Evolutionary conservation across 2,113 vertebrate species (phyloP), one percentile per base, ranked within the genome.

Genomic region (Raja brachyura): DNA sequence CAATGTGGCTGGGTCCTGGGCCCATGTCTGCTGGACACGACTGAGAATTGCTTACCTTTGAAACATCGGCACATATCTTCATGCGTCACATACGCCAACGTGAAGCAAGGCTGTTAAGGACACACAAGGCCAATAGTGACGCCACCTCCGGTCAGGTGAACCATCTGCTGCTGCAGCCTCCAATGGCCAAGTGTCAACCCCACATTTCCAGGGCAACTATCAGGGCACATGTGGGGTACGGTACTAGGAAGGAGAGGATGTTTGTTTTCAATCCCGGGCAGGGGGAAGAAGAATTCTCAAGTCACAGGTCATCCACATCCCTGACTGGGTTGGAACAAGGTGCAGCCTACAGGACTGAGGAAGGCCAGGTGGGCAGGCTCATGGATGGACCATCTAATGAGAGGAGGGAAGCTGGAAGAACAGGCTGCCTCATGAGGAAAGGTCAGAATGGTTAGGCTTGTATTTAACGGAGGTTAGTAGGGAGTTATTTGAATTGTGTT

Each of bases 61-160:
- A 99, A 99, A 94, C 98, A 98, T 94, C 97, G 97, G 94, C 99
- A 99, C 95, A 99, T 98, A 94, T 99, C 99, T 94, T 99, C 98
- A 14, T 99, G 98, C 74, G 97, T 99, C 93, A 99, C 96, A 93
- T 98, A 99, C 0, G 98, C 98, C 96, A 99, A 97, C 92, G 99
- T 99, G 95, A 63, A 22, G 77, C 86, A 73, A n/a, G n/a, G 31
- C 93, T 59, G 97, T 99, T 98, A 99, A 99, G 97, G 97, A 95
- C 79, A 66, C 20, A 75, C 54, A 85, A 85, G 56, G 11, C 79
- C 10, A 59, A 86, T 25, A n/a, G 56, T 28, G 8, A 2, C 11
- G 5, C n/a, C 59, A 6, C 20, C 28, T n/a, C 7, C 3, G 28
- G 2, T 10, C 28, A 14, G 8, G 28, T 63, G 56, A 86, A 31